Evolutionary conservation across 2,888 invertebrate genomes (phyloP).

Genomic region (Cephonodes hylas): DNA sequence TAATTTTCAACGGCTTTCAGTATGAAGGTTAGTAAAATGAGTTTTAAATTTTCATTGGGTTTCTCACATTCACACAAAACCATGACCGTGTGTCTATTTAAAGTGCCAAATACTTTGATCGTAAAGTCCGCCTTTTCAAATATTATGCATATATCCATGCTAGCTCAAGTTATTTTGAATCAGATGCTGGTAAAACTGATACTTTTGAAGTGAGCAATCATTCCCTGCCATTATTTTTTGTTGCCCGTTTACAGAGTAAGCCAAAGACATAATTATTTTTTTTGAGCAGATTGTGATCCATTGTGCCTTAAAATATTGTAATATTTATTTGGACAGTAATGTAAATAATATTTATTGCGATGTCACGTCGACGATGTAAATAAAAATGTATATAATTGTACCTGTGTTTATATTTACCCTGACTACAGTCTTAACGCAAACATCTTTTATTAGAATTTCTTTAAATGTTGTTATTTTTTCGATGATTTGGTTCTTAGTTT

Average conservation of each 20-base stretch:
- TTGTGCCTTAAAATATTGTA: slow-evolving; percentile 3
- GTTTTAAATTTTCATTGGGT: too few relatives aligned
- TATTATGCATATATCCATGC: too few relatives aligned
- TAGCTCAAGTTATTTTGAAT: too few relatives aligned
- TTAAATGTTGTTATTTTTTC: background rate
- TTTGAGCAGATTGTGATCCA: slow-evolving; percentile 8
- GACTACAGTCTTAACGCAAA: background rate
- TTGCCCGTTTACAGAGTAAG: background rate
- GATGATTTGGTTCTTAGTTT: too few relatives aligned
- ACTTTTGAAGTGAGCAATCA: background rate
- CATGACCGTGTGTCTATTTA: too few relatives aligned
- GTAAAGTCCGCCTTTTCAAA: too few relatives aligned
- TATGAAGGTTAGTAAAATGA: too few relatives aligned
- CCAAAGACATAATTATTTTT: slow-evolving; percentile 1
- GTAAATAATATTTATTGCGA: slow-evolving; percentile 9
- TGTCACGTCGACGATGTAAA: background rate
- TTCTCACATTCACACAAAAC: too few relatives aligned
- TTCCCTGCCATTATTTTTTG: background rate
- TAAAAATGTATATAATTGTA: background rate
- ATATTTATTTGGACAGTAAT: slow-evolving; percentile 2
- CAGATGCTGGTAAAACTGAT: background rate
- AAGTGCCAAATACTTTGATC: too few relatives aligned
- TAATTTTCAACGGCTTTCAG: too few relatives aligned
- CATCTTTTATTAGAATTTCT: background rate
- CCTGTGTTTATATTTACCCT: background rate